Evolutionary conservation across 2,888 invertebrate species (phyloP).

Genomic region (Lepetodrilus schrolli): DNA sequence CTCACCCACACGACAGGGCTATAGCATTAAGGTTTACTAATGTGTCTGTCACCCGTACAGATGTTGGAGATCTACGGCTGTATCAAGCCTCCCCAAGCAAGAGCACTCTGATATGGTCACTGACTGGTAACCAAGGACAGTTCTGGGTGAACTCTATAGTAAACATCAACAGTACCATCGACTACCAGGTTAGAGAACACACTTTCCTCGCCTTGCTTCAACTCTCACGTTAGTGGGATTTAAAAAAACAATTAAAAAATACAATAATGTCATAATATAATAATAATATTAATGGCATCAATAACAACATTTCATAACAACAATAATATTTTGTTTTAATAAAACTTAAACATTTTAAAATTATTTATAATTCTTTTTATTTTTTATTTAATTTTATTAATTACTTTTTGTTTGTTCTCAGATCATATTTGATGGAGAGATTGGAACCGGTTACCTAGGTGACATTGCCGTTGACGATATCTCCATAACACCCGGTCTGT

Average conservation of each 20-base stretch:
- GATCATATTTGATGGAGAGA: slow-evolving; percentile 65
- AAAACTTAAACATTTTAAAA: background rate
- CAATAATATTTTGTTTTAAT: background rate
- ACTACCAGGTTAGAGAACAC: slow-evolving; percentile 49
- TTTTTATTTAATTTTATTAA: no score
- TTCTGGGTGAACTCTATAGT: slow-evolving; percentile 60
- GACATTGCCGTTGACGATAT: slow-evolving; percentile 71
- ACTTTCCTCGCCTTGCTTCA: background rate
- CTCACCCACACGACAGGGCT: no score
- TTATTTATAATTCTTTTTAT: background rate
- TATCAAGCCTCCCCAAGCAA: slow-evolving; percentile 50
- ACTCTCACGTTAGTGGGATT: background rate
- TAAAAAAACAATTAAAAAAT: background rate
- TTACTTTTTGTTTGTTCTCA: slow-evolving; percentile 39
- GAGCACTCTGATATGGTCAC: slow-evolving; percentile 50
- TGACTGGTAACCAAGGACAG: slow-evolving; percentile 63
- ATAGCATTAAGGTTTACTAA: no score
- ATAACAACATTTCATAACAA: no score
- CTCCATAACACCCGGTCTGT: slow-evolving; percentile 48
- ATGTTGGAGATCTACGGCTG: slow-evolving; percentile 61
- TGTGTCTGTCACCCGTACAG: slow-evolving; percentile 35
- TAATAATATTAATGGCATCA: no score
- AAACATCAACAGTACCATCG: slow-evolving; percentile 49
- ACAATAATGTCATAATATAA: background rate
- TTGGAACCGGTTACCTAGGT: slow-evolving; percentile 54